A percentile compares a stretch with the other conserved stretches of the same genome.
Conservation (phyloP, 2,113 vertebrate species). For the Callionymus lyra region DNA sequence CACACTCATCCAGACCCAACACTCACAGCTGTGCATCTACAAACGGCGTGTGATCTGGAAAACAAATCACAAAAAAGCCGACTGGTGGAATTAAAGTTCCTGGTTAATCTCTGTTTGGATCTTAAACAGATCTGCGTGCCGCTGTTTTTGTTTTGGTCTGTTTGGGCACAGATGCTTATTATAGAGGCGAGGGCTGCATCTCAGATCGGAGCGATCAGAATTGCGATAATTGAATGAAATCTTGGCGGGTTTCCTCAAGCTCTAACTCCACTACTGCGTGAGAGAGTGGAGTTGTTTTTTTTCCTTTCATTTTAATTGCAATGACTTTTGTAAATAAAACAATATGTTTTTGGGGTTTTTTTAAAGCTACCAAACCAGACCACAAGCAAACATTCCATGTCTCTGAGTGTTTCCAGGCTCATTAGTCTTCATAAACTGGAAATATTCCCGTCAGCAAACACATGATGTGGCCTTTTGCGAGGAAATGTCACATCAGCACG, state of each 20-base stretch:
- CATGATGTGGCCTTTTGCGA: conserved; percentile 55
- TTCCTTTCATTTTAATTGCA: not conserved
- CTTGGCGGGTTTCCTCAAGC: conserved; percentile 10
- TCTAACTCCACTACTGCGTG: conserved; percentile 2
- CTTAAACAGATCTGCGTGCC: conserved; percentile 11
- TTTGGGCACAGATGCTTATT: conserved; percentile 17
- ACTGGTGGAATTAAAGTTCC: conserved; percentile 11
- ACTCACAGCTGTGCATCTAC: conserved; percentile 12
- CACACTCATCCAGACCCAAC: conserved; percentile 11
- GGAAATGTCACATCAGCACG: conserved; percentile 60
- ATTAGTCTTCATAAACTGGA: conserved; percentile 19
- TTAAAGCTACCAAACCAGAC: conserved; percentile 12
- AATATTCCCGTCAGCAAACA: conserved; percentile 25
- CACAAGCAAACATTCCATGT: conserved; percentile 12
- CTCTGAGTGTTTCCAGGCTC: conserved; percentile 5
- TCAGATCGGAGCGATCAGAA: conserved; percentile 23
- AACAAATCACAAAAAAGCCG: conserved; percentile 13
- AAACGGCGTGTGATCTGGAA: conserved; percentile 13
- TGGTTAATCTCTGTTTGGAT: conserved; percentile 33
- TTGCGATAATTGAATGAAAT: conserved; percentile 34
- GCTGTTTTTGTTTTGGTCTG: conserved; percentile 12
- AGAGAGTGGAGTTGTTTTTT: no score
- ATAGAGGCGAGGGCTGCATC: conserved; percentile 15
- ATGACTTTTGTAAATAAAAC: no score
- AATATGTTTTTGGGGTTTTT: not conserved